Base-by-base conservation (phyloP, 37 sponge, comb jelly and placozoan species). In the Halisarca cf. caerulea region DNA sequence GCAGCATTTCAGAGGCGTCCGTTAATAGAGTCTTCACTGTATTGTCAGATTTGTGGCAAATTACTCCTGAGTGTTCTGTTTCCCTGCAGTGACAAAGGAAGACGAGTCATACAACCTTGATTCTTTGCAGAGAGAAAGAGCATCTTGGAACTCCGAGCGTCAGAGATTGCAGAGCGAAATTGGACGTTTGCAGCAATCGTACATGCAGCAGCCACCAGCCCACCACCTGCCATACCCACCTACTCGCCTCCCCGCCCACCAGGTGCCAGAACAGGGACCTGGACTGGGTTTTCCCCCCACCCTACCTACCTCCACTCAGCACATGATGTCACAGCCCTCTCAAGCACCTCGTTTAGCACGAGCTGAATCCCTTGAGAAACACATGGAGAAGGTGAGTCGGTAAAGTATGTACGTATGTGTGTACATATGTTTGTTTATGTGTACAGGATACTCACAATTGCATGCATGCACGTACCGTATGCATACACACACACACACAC, bases 351-450 rank as follows among this genome's bases (percentile, higher is more conserved):
- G 36, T 2, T 37, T 74, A 37, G 43, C 30, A 37, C 39, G 45
- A 2, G 45, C 77, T n/a, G 43, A 40, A 18, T 36, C 77, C 24
- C 44, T 74, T 20, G 77, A 74, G 77, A 74, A 40, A 37, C 77
- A 74, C 77, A 74, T 74, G 77, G 44, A 38, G 24, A 38, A 74
- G 77, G 77, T 74, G 45, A 20, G 51, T 6, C 9, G 51, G 9
- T 47, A 14, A 47, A 6, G 11, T 47, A 11, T 11, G 11, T 47
- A 47, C 51, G 51, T 47, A 47, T 11, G 11, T 47, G 80, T 15
- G 59, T 73, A 30, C 39, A 28, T 73, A 21, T 34, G 38, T 14
- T n/a, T n/a, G n/a, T n/a, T n/a, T n/a, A n/a, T n/a, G n/a, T n/a
- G n/a, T n/a, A n/a, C n/a, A n/a, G n/a, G n/a, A n/a, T n/a, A n/a